Evolutionary conservation across 2,797 vertebrate genomes (phyloP), one percentile per base, ranked within the genome.

Genomic region (Falco rusticolus): DNA sequence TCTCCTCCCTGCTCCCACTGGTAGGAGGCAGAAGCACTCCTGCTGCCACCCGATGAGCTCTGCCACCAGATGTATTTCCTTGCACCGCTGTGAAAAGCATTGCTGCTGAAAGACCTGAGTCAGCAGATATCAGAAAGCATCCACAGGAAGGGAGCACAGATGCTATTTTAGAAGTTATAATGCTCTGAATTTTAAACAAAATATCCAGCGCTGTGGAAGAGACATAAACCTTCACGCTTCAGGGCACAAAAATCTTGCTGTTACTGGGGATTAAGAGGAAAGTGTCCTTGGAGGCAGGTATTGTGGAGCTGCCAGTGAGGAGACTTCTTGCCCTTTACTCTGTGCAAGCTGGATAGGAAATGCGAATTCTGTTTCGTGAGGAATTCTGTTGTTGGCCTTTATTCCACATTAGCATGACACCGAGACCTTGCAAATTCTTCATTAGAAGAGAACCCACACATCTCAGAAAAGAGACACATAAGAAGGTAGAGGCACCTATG

Each of bases 161-260:
- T 82, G 54, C 25, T 72, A 26, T 79, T 94, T 69, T 84, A 29
- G 69, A 91, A 78, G 33, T 65, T 41, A 64, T 74, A 94, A n/a
- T 72, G 63, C 54, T 74, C 84, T 84, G 92, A 69, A 79, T 90
- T 72, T 91, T 78, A 93, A 89, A 92, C 74, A 84, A 96, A 96
- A 57, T 57, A 47, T 39, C 37, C 45, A 69, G 9, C 0, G 0
- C 59, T 48, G 51, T 61, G 43, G 74, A 93, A 95, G 65, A 81
- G 74, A 51, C 70, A 71, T 76, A 96, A 96, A 89, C 56, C 65
- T 65, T 92, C 66, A 60, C 10, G 43, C 92, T 87, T 63, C 86
- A 82, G 57, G 59, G 77, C 80, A 93, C 2, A 17, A 45, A 86
- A 94, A 51, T 47, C 61, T 93, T 90, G 47, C 77, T 59, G 43